Evolutionary conservation across 2,888 invertebrate species (phyloP).

Genomic region (Crocallis elinguaria): DNA sequence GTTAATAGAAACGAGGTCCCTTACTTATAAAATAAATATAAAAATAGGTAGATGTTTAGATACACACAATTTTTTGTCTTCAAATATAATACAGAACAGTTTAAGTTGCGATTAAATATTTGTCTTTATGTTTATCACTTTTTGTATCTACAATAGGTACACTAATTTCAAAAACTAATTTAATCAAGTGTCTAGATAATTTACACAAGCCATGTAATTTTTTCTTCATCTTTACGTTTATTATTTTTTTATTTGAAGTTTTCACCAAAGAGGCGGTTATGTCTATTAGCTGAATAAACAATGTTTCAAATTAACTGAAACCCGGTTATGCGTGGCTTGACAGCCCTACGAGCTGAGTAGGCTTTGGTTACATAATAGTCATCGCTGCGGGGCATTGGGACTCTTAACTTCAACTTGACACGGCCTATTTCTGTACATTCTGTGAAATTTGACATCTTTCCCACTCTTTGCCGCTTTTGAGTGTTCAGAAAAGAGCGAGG

Average conservation of each 20-base stretch:
- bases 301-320: not conserved
- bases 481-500: slow-evolving; percentile 45
- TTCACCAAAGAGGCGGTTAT: not conserved
- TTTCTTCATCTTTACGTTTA: not conserved
- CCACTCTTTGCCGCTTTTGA: slow-evolving; percentile 49
- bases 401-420: slow-evolving; percentile 78
- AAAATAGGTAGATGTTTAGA: no score
- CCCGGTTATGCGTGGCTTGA: slow-evolving; percentile 16
- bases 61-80: no score
- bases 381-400: slow-evolving; percentile 69
- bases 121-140: no score
- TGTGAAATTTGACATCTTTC: slow-evolving; percentile 71
- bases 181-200: no score
- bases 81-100: no score
- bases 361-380: slow-evolving; percentile 77
- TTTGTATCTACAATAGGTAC: no score
- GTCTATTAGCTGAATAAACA: not conserved
- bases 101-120: no score
- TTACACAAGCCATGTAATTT: no score
- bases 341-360: slow-evolving; percentile 60
- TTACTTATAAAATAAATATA: no score
- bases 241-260: not conserved
- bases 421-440: slow-evolving; percentile 76
- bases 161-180: no score
- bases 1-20: no score